phyloP scores from a whole-genome alignment of 2,888 invertebrate species.

The Sceliomorpha sp. region DNA sequence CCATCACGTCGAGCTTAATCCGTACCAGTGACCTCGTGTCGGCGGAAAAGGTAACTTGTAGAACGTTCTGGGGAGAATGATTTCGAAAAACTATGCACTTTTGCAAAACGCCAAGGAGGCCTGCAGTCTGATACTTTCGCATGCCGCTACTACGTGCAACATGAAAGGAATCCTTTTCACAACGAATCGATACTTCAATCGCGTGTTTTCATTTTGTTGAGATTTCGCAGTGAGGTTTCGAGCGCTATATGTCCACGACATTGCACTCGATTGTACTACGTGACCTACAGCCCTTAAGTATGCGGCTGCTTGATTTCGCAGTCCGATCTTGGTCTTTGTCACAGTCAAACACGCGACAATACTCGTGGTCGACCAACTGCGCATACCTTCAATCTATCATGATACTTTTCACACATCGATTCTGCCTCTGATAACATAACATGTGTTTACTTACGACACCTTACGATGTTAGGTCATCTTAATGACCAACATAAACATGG shows the following conservation, averaged over 20 bases:
- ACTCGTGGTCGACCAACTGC: conserved; percentile 28
- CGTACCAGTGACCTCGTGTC: no score
- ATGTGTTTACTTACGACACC: conserved; percentile 12
- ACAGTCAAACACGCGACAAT: conserved; percentile 38
- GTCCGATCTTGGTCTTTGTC: conserved; percentile 33
- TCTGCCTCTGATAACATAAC: conserved; percentile 19
- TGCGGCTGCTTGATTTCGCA: conserved; percentile 26
- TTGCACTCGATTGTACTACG: conserved; percentile 47
- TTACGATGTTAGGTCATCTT: no score
- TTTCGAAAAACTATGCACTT: background rate
- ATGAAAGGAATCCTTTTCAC: conserved; percentile 49
- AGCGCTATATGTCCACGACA: conserved; percentile 51
- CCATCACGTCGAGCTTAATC: no score
- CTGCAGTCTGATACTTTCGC: conserved; percentile 25
- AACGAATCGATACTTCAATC: conserved; percentile 54
- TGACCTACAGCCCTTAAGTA: conserved; percentile 45
- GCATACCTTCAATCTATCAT: conserved; percentile 26
- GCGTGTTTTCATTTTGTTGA: conserved; percentile 51
- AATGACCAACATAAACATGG: no score
- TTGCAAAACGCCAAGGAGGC: background rate
- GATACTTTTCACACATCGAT: conserved; percentile 28
- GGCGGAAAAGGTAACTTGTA: background rate
- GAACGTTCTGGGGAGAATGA: background rate
- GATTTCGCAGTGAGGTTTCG: conserved; percentile 39
- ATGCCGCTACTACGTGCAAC: conserved; percentile 33